Conservation (phyloP, 1,140 invertebrate species). For the Sinonovacula constricta region DNA sequence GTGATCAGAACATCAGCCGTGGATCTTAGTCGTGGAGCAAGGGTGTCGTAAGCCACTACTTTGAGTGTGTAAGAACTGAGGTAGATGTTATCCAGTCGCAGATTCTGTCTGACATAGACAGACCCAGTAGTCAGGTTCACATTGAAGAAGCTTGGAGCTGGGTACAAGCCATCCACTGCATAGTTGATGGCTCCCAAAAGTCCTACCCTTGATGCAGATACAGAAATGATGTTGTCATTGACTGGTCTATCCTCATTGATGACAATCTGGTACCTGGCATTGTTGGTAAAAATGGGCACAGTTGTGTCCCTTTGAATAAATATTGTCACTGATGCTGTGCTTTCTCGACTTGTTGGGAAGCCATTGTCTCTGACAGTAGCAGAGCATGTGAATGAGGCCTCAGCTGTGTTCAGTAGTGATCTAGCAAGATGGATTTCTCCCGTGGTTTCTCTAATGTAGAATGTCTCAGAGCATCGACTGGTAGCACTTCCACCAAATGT, state of each 20-base stretch:
- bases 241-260: constrained; percentile 52
- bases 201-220: constrained; percentile 50
- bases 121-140: constrained; percentile 49
- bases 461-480: constrained; percentile 45
- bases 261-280: constrained; percentile 50
- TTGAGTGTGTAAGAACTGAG: constrained; percentile 39
- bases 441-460: constrained; percentile 51
- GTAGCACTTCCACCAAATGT: constrained; percentile 35
- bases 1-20: constrained; percentile 64
- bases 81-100: constrained; percentile 30
- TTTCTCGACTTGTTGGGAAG: constrained; percentile 48
- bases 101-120: constrained; percentile 51
- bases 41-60: constrained; percentile 61
- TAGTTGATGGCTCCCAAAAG: constrained; percentile 51
- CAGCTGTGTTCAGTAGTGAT: constrained; percentile 45
- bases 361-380: constrained; percentile 61
- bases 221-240: constrained; percentile 41
- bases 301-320: constrained; percentile 26
- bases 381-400: constrained; percentile 53
- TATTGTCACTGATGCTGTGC: constrained; percentile 34
- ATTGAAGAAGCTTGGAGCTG: constrained; percentile 63
- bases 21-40: constrained; percentile 36
- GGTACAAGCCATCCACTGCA: constrained; percentile 57
- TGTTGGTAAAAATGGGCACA: constrained; percentile 56
- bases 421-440: constrained; percentile 51